phyloP scores from a whole-genome alignment of 1,140 invertebrate species.

The Achroia grisella region DNA sequence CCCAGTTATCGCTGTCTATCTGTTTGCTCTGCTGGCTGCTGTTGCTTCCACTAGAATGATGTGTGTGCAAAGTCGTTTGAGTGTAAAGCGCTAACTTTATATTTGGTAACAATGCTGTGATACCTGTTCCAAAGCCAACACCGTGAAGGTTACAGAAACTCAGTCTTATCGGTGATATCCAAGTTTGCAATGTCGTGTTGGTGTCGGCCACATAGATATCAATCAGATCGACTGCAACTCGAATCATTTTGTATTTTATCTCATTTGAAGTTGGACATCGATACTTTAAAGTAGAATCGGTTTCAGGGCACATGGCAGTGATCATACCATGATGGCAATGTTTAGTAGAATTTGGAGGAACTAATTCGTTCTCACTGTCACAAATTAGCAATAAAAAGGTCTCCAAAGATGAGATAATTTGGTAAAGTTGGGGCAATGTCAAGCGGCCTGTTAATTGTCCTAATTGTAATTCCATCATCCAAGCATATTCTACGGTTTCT shows the following conservation, averaged over 20 bases:
- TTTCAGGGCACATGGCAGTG: conserved; percentile 83
- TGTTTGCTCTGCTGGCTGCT: conserved; percentile 53
- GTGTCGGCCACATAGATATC: conserved; percentile 94
- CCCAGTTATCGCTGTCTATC: conserved; percentile 83
- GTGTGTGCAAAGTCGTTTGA: conserved; percentile 63
- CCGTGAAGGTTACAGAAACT: conserved; percentile 96
- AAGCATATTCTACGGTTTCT: conserved; percentile 97
- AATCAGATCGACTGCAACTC: conserved; percentile 92
- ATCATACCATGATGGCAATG: conserved; percentile 91
- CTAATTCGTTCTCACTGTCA: conserved; percentile 92
- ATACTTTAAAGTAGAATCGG: conserved; percentile 81
- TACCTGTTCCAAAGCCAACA: conserved; percentile 89
- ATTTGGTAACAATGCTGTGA: conserved; percentile 90
- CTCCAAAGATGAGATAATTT: conserved; percentile 90
- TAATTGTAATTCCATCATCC: conserved; percentile 90
- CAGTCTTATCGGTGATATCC: conserved; percentile 90
- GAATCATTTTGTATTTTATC: conserved; percentile 96
- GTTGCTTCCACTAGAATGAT: conserved; percentile 53
- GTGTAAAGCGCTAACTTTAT: conserved; percentile 68
- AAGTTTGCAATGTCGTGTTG: conserved; percentile 89
- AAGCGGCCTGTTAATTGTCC: conserved; percentile 88
- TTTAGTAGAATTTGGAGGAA: conserved; percentile 82
- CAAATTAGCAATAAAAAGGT: conserved; percentile 89
- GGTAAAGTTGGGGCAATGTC: conserved; percentile 87
- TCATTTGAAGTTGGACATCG: conserved; percentile 90